phyloP scores from a whole-genome alignment of 2,797 vertebrate species.

The Sebastes minor region DNA sequence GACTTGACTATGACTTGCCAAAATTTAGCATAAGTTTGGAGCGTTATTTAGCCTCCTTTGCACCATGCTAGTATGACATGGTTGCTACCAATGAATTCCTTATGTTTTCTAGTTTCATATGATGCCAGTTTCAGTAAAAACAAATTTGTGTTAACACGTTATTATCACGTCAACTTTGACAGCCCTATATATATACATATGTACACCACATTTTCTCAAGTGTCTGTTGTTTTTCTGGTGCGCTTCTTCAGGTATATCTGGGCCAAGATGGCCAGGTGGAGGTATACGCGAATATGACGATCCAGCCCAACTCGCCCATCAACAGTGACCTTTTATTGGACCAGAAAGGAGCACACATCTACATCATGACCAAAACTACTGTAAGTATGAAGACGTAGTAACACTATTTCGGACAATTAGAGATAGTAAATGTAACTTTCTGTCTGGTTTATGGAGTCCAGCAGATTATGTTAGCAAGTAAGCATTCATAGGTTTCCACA shows the following conservation, averaged over 20 bases:
- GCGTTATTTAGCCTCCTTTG: too few relatives aligned
- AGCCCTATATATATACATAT: too few relatives aligned
- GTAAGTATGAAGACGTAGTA: conserved; percentile 72
- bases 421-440: background rate
- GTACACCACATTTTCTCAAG: background rate
- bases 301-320: conserved; percentile 87
- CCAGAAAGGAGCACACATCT: conserved; percentile 86
- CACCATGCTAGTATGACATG: too few relatives aligned
- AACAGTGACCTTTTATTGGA: conserved; percentile 90
- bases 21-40: too few relatives aligned
- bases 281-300: conserved; percentile 80
- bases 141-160: too few relatives aligned
- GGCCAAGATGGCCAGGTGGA: conserved; percentile 80
- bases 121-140: too few relatives aligned
- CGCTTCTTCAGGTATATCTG: conserved; percentile 86
- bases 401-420: background rate
- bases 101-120: too few relatives aligned
- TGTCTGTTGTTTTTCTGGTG: conserved; percentile 6
- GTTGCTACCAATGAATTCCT: too few relatives aligned
- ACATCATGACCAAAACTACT: conserved; percentile 90
- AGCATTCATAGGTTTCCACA: background rate
- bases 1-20: too few relatives aligned
- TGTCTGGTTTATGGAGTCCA: too few relatives aligned
- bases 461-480: background rate
- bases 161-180: too few relatives aligned